Conservation (phyloP, 2,113 vertebrate genomes). For the Tragulus kanchil region DNA sequence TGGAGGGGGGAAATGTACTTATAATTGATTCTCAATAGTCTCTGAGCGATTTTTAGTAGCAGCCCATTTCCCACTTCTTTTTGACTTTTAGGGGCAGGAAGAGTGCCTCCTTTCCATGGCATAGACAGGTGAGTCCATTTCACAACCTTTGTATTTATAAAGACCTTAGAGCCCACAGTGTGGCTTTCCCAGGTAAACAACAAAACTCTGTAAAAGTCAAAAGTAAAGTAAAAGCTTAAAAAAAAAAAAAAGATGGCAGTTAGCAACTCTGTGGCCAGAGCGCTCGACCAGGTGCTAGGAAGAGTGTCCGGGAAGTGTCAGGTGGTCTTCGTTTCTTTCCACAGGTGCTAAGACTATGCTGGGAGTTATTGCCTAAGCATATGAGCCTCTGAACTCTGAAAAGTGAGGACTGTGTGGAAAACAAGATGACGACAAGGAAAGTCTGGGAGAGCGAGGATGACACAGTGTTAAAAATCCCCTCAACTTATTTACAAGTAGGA, state of each 20-base stretch:
- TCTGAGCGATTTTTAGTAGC: neutral
- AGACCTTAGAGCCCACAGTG: neutral
- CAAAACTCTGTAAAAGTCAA: no score
- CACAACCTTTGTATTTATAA: neutral
- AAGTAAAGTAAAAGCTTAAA: no score
- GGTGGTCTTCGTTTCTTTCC: neutral
- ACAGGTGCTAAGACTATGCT: neutral
- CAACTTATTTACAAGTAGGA: neutral
- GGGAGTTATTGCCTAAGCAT: neutral
- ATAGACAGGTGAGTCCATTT: neutral
- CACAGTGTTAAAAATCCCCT: neutral
- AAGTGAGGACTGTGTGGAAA: neutral
- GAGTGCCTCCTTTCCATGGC: neutral
- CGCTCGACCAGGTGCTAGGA: no score
- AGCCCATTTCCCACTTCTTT: neutral
- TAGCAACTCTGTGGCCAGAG: no score
- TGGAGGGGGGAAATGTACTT: neutral
- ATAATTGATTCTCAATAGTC: neutral
- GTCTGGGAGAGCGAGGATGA: neutral
- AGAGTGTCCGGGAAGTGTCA: no score
- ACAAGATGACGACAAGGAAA: neutral
- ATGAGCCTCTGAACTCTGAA: neutral
- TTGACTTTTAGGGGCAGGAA: neutral
- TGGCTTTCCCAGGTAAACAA: no score
- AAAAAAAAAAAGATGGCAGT: no score